Evolutionary conservation across 2,888 invertebrate species (phyloP).

Genomic region (Didymodactylos carnosus): DNA sequence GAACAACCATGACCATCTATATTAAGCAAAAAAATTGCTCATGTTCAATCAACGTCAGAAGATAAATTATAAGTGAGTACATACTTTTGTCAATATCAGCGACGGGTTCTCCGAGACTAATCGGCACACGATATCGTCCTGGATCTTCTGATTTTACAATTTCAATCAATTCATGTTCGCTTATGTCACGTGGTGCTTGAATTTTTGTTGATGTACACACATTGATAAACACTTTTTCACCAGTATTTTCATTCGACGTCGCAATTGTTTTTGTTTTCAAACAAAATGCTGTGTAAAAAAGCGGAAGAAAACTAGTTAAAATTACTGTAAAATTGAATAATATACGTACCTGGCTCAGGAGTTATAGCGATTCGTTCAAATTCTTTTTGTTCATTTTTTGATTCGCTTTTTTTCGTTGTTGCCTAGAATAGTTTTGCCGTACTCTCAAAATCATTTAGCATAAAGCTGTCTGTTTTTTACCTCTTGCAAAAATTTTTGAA

Average conservation of each 20-base stretch:
- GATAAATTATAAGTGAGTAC: slow-evolving; percentile 7
- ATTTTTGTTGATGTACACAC: slow-evolving; percentile 50
- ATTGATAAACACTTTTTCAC: slow-evolving; percentile 58
- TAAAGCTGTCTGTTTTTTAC: neutral
- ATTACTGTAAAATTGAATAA: neutral
- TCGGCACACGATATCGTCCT: slow-evolving; percentile 56
- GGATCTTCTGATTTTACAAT: slow-evolving; percentile 49
- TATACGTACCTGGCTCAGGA: neutral
- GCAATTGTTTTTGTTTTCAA: slow-evolving; percentile 48
- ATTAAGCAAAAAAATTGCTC: neutral
- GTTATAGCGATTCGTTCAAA: neutral
- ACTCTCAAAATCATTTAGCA: no score
- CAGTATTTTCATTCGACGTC: slow-evolving; percentile 36
- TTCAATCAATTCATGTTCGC: slow-evolving; percentile 45
- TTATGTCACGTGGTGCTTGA: slow-evolving; percentile 30
- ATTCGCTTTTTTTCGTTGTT: no score
- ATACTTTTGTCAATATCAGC: slow-evolving; percentile 53
- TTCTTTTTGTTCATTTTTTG: neutral
- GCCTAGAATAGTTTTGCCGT: no score
- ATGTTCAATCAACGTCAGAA: neutral
- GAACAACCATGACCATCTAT: slow-evolving; percentile 48
- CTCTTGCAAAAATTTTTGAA: neutral
- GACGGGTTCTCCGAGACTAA: slow-evolving; percentile 68
- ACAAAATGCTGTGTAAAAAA: slow-evolving; percentile 47
- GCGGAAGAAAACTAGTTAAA: neutral